phyloP scores from a whole-genome alignment of 2,113 vertebrate genomes.

The Monarcha castaneiventris region DNA sequence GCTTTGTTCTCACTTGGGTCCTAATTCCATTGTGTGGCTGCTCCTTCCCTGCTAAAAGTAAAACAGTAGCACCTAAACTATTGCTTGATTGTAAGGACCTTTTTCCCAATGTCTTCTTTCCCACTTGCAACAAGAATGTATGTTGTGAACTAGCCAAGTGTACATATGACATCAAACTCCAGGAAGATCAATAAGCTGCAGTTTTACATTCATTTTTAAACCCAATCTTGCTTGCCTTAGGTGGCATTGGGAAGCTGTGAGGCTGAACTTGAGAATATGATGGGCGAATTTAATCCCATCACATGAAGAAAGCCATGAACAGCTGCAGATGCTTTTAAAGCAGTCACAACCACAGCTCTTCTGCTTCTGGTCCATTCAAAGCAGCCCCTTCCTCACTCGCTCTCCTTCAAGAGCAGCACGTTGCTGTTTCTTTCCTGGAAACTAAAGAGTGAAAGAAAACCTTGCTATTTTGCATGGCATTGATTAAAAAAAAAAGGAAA shows the following conservation, averaged over 20 bases:
- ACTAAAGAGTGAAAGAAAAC: slow-evolving; percentile 46
- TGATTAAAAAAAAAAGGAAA: not conserved
- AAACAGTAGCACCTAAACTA: not conserved
- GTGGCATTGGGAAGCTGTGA: not conserved
- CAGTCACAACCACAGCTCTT: not conserved
- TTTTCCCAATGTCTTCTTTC: not conserved
- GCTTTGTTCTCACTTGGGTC: not conserved
- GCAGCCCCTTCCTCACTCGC: accelerated
- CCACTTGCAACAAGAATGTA: not conserved
- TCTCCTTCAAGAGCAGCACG: not conserved
- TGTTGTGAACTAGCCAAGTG: not conserved
- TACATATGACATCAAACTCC: not conserved
- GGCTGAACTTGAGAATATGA: not conserved
- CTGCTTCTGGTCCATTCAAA: not conserved
- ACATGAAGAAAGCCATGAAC: not conserved
- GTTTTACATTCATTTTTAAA: not conserved
- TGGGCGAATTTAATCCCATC: not conserved
- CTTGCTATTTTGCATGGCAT: slow-evolving; percentile 1
- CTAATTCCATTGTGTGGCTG: not conserved
- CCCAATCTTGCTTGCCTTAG: not conserved
- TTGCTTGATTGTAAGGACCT: not conserved
- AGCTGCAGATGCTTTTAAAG: not conserved
- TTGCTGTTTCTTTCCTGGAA: not conserved
- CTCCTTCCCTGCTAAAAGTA: not conserved
- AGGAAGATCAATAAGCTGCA: not conserved